These are phyloP conservation scores for Protonemura montana DNA, from an alignment of 2,888 invertebrate genomes.

Conservation along the genomic window DNA sequence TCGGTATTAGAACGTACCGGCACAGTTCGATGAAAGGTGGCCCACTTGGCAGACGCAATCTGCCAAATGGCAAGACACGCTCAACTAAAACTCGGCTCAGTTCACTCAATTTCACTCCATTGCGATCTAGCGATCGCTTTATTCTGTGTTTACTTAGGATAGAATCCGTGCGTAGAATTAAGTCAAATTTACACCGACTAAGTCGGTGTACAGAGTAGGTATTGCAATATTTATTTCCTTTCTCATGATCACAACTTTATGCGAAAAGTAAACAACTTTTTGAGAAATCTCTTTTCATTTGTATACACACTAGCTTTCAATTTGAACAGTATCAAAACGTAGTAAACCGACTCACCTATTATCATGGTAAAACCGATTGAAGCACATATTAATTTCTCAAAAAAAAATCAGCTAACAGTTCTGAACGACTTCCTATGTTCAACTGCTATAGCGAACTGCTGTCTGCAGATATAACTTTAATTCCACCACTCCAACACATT, in stretches of 20 bases:
- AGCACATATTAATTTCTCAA: not conserved
- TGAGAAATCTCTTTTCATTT: not conserved
- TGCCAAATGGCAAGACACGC: not conserved
- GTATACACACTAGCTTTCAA: not conserved
- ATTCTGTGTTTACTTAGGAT: no score
- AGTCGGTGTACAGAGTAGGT: no score
- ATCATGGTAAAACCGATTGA: not conserved
- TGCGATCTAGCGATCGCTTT: not conserved
- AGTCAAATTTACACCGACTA: no score
- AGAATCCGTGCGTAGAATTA: no score
- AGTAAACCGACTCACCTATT: not conserved
- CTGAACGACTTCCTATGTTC: no score
- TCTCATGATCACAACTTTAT: not conserved
- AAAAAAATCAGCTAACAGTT: no score
- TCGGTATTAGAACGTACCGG: not conserved
- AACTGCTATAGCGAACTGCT: not conserved
- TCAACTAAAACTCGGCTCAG: not conserved
- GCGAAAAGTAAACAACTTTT: not conserved
- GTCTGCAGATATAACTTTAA: not conserved
- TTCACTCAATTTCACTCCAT: not conserved
- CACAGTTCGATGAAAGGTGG: not conserved
- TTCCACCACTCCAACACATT: not conserved
- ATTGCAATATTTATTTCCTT: no score
- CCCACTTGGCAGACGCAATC: not conserved
- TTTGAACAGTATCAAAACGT: not conserved